A percentile compares a stretch with the other conserved stretches of the same genome.
phyloP scores from a whole-genome alignment of 1,140 invertebrate genomes.

The Trachymyrmex cornetzi region DNA sequence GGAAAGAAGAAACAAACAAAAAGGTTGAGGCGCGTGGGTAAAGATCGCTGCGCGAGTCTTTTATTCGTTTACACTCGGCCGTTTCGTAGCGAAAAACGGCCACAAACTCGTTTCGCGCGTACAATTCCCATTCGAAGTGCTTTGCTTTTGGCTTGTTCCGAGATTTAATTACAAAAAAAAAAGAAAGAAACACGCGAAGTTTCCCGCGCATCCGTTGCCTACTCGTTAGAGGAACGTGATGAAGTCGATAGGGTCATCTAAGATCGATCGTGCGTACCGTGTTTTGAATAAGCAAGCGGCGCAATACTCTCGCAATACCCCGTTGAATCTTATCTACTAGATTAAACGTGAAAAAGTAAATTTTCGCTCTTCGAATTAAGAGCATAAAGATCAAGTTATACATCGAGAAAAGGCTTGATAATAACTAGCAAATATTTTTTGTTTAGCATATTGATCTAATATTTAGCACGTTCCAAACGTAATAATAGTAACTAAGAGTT shows the following conservation, averaged over 20 bases:
- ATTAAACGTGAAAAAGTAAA: neutral
- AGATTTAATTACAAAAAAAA: slow-evolving; percentile 56
- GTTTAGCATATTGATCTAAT: too few relatives aligned
- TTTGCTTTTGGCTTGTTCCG: slow-evolving; percentile 24
- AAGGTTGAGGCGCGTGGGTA: slow-evolving; percentile 21
- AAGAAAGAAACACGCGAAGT: neutral
- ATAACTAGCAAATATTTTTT: too few relatives aligned
- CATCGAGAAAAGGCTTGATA: too few relatives aligned
- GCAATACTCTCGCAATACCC: neutral
- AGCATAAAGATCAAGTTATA: neutral
- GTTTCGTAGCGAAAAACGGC: slow-evolving; percentile 43
- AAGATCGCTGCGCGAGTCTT: slow-evolving; percentile 52
- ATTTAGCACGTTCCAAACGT: too few relatives aligned
- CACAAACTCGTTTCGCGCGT: slow-evolving; percentile 8
- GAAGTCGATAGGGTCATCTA: neutral
- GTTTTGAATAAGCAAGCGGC: neutral
- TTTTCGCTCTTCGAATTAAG: neutral
- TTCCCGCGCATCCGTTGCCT: slow-evolving; percentile 24
- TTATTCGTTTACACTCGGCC: slow-evolving; percentile 50
- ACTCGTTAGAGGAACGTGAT: slow-evolving; percentile 29
- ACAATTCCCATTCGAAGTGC: slow-evolving; percentile 39
- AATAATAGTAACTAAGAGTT: too few relatives aligned
- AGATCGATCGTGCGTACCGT: slow-evolving; percentile 6
- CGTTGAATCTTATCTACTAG: neutral
- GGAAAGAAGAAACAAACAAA: slow-evolving; percentile 35